Conservation (phyloP, 1,140 invertebrate species). For the Polypedilum vanderplanki region DNA sequence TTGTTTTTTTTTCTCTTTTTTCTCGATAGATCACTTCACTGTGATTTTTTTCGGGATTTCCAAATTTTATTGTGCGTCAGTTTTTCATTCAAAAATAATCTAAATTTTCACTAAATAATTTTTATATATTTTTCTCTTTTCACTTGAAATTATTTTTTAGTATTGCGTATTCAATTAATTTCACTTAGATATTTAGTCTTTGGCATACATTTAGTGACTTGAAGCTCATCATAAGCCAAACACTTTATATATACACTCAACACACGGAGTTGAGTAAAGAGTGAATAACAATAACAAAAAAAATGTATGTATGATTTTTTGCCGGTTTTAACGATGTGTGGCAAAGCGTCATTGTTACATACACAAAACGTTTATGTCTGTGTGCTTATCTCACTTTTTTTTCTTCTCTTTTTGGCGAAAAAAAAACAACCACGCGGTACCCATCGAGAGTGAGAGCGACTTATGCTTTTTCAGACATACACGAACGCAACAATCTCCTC, state of each 20-base stretch:
- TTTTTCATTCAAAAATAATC: neutral
- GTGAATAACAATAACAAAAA: neutral
- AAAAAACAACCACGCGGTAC: no score
- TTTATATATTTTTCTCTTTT: neutral
- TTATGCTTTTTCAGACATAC: no score
- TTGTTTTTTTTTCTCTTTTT: neutral
- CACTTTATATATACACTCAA: neutral
- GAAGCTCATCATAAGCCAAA: constrained; percentile 9
- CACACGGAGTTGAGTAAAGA: constrained; percentile 2
- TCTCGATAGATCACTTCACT: neutral
- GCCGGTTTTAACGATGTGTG: no score
- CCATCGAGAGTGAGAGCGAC: no score
- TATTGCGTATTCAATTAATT: neutral
- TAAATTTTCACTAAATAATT: neutral
- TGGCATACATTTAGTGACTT: constrained; percentile 15
- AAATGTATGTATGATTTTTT: no score
- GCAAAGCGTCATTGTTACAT: no score
- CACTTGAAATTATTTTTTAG: neutral
- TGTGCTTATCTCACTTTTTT: no score
- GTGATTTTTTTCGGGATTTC: neutral
- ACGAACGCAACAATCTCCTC: no score
- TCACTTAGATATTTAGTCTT: constrained; percentile 25
- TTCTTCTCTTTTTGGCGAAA: no score
- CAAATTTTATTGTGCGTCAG: neutral
- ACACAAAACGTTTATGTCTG: no score